A percentile compares a stretch with the other conserved stretches of the same genome.
Conservation (phyloP, 2,888 invertebrate species). For the Diaphora mendica region DNA sequence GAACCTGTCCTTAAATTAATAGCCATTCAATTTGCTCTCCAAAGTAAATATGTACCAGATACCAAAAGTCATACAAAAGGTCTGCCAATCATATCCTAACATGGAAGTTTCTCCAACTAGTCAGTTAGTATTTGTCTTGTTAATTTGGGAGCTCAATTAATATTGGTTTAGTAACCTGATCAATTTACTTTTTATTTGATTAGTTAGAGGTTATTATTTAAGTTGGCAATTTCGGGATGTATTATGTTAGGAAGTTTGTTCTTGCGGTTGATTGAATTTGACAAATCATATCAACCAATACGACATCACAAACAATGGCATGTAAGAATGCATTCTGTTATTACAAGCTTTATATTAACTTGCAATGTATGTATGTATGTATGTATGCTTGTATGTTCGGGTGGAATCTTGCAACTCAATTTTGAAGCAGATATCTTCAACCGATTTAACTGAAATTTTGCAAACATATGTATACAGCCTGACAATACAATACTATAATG, state of each 20-base stretch:
- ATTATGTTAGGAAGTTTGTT: background rate
- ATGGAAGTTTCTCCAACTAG: conserved; percentile 6
- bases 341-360: too few species aligned
- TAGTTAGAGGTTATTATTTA: conserved; percentile 17
- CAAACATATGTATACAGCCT: too few species aligned
- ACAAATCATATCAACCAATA: background rate
- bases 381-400: too few species aligned
- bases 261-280: background rate
- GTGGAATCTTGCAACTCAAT: too few species aligned
- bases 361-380: too few species aligned
- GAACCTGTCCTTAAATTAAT: background rate
- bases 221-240: background rate
- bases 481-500: too few species aligned
- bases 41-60: conserved; percentile 14
- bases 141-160: conserved; percentile 21
- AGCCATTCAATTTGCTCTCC: conserved; percentile 3
- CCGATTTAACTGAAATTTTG: too few species aligned
- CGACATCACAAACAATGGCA: background rate
- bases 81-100: conserved; percentile 16
- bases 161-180: conserved; percentile 28
- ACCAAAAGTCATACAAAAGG: conserved; percentile 22
- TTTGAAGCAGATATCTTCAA: too few species aligned
- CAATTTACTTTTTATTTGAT: conserved; percentile 29
- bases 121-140: conserved; percentile 32
- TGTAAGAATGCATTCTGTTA: too few species aligned